These are phyloP conservation scores for Limnephilus lunatus DNA, from an alignment of 2,888 invertebrate genomes.

Conservation along the genomic window DNA sequence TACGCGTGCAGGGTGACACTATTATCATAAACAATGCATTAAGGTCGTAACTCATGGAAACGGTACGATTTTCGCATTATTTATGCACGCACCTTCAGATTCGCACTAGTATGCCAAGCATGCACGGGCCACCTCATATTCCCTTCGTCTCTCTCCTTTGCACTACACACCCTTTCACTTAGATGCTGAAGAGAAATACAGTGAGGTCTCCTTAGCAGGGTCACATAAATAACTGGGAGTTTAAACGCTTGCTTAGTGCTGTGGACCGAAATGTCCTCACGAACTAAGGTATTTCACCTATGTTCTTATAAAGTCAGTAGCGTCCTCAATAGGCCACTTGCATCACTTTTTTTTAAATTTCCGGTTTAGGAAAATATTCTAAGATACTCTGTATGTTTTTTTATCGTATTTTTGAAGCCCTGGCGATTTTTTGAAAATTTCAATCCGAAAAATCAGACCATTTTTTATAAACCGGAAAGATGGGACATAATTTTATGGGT, in stretches of 20 bases:
- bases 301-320: slow-evolving; percentile 48
- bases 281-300: slow-evolving; percentile 55
- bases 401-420: too few species aligned
- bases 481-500: too few species aligned
- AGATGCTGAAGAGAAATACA: slow-evolving; percentile 48
- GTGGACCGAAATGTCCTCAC: slow-evolving; percentile 64
- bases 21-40: slow-evolving; percentile 66
- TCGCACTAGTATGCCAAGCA: slow-evolving; percentile 62
- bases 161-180: slow-evolving; percentile 41
- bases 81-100: slow-evolving; percentile 65
- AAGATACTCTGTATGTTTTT: too few species aligned
- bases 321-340: too few species aligned
- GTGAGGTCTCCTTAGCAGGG: slow-evolving; percentile 57
- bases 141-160: slow-evolving; percentile 8
- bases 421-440: too few species aligned
- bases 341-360: too few species aligned
- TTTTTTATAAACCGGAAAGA: too few species aligned
- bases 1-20: slow-evolving; percentile 48
- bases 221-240: slow-evolving; percentile 65
- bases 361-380: too few species aligned
- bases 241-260: slow-evolving; percentile 63
- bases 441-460: too few species aligned
- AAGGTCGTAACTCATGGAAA: slow-evolving; percentile 65
- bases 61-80: slow-evolving; percentile 63
- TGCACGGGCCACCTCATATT: slow-evolving; percentile 57